phyloP scores from a whole-genome alignment of 1,140 invertebrate species.

The Elymnias hypermnestra region DNA sequence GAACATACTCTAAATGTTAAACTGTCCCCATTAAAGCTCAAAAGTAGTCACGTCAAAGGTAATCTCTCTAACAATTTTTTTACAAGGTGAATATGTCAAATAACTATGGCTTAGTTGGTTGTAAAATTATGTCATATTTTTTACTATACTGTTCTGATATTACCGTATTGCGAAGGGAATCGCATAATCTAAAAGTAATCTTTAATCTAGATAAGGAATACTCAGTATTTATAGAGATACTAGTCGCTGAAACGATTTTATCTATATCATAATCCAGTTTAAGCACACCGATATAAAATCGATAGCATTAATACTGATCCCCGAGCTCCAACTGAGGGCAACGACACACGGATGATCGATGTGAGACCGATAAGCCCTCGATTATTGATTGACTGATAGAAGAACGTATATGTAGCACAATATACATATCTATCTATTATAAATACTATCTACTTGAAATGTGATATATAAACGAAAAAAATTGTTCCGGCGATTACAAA shows the following conservation, averaged over 20 bases:
- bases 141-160: too few relatives aligned
- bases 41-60: too few relatives aligned
- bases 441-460: too few relatives aligned
- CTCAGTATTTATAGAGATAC: neutral
- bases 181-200: too few relatives aligned
- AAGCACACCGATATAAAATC: conserved; percentile 5
- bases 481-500: too few relatives aligned
- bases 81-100: too few relatives aligned
- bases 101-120: too few relatives aligned
- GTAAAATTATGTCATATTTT: too few relatives aligned
- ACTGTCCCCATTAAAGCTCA: too few relatives aligned
- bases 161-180: too few relatives aligned
- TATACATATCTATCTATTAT: neutral
- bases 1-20: too few relatives aligned
- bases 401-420: neutral
- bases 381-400: conserved; percentile 24
- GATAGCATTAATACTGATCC: conserved; percentile 14
- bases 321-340: conserved; percentile 16
- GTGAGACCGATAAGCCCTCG: conserved; percentile 14
- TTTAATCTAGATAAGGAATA: neutral
- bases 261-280: neutral
- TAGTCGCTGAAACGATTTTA: neutral
- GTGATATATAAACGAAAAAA: neutral
- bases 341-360: conserved; percentile 22
- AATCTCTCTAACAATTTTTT: too few relatives aligned